Base-by-base conservation (phyloP, 2,797 vertebrate species). In the Caiman crocodilus region DNA sequence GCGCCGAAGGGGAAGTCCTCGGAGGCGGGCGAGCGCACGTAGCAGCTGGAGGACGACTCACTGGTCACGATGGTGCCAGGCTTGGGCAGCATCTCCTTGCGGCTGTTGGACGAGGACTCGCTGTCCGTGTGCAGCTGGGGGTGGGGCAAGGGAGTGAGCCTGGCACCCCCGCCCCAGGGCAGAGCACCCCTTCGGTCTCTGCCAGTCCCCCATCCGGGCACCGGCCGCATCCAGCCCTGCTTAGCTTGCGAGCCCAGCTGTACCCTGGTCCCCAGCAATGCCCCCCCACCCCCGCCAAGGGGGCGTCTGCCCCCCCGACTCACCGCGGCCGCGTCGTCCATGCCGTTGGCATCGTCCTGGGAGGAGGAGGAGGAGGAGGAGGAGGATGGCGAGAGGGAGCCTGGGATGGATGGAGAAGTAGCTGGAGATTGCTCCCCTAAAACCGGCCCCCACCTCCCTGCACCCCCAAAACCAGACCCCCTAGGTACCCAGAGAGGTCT, bases 91-190 rank as follows among this genome's bases (percentile, higher is more conserved):
- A 98, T 99, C 97, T 99, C 99, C 97, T 99, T 99, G 96, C 97
- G 98, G 97, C 98, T 99, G 98, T 98, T 99, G 93, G 98, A 98
- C 26, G 99, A 99, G 73, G 99, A 99, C 96, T 99, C 99, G 86
- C 99, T 99, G 97, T 99, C 99, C 98, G 98, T 98, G 94, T 98
- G 98, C 96, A 98, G 98, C 99, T 99, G 97, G 65, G 76, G 87
- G 91, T 87, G 88, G 17, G 71, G 12, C 32, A 59, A 23, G 57
- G 9, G 20, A 26, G 13, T 21, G 23, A 20, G 23, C 78, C 97
- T 98, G 96, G 98, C 92, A 83, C 9, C 82, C 14, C 69, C 3
- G 20, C 28, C 23, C 55, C n/a, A 25, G 6, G 25, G 56, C 30
- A 15, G 14, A 30, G 63, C 28, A 9, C 64, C 64, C 64, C 64